Percentiles rank a stretch among this genome's conserved stretches.
Conservation (phyloP, 2,113 vertebrate species). For the Tyto alba region DNA sequence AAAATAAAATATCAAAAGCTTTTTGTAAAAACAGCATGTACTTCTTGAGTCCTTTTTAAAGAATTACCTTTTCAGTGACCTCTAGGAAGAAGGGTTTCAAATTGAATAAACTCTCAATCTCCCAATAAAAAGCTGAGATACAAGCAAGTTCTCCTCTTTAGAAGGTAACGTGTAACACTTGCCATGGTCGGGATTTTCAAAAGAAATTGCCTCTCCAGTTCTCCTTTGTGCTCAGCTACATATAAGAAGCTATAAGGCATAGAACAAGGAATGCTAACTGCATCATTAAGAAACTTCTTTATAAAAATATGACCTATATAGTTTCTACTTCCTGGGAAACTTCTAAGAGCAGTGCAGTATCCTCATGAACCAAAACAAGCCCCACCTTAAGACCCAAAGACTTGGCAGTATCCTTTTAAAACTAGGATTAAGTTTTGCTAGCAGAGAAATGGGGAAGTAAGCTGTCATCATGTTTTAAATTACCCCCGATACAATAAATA, state of each 20-base stretch:
- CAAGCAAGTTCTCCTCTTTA: background rate
- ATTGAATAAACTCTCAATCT: background rate
- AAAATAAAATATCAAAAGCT: background rate
- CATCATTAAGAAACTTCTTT: background rate
- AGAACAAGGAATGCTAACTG: background rate
- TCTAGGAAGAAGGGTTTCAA: background rate
- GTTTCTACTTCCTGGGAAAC: background rate
- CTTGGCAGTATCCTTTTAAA: background rate
- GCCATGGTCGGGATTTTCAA: background rate
- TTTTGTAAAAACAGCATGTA: background rate
- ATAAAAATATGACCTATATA: background rate
- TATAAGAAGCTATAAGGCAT: background rate
- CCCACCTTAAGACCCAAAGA: background rate
- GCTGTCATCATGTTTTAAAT: background rate
- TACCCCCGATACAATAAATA: slow-evolving; percentile 5
- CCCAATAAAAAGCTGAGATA: background rate
- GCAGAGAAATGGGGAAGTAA: background rate
- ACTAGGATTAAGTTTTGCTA: background rate
- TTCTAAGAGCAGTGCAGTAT: background rate
- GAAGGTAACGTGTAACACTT: background rate
- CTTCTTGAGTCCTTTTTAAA: background rate
- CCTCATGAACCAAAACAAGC: background rate
- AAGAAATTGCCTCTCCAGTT: background rate
- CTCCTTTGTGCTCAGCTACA: background rate
- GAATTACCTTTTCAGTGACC: background rate